A percentile compares a stretch with the other conserved stretches of the same genome.
Evolutionary conservation across 2,888 invertebrate species (phyloP).

Genomic region (Drosophila antonietae): DNA sequence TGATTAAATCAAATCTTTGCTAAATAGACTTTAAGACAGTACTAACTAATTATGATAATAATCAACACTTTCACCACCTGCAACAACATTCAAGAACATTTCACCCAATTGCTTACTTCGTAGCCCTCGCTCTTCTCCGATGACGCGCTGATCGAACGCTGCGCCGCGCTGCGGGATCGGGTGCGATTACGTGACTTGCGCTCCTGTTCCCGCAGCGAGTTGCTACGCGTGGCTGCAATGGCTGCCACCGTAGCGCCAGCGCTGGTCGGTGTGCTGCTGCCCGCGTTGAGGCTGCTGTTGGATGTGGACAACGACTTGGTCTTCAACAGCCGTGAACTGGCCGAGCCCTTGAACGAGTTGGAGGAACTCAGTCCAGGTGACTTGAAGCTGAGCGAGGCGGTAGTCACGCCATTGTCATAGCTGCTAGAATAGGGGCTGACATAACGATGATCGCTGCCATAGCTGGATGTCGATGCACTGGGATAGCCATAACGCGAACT

Average conservation of each 20-base stretch:
- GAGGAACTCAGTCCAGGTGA: constrained; percentile 68
- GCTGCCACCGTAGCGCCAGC: constrained; percentile 82
- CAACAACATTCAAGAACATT: constrained; percentile 49
- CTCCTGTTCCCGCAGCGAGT: constrained; percentile 84
- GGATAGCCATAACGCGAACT: constrained; percentile 74
- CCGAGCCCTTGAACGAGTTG: constrained; percentile 75
- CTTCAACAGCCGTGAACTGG: constrained; percentile 75
- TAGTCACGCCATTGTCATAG: constrained; percentile 85
- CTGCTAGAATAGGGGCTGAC: constrained; percentile 83
- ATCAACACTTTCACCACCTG: constrained; percentile 19
- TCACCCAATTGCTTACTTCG: constrained; percentile 87
- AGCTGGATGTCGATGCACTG: constrained; percentile 71
- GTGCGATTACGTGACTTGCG: constrained; percentile 84
- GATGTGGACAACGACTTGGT: constrained; percentile 81
- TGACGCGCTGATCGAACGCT: constrained; percentile 88
- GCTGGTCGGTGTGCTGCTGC: constrained; percentile 53
- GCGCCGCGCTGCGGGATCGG: constrained; percentile 81
- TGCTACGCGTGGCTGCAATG: constrained; percentile 83
- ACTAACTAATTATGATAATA: not conserved
- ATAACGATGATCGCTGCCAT: constrained; percentile 82
- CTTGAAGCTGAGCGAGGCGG: constrained; percentile 83
- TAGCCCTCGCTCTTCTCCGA: constrained; percentile 93
- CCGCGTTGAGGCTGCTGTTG: constrained; percentile 80
- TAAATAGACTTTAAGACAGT: not conserved
- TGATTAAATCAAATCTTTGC: not conserved